Percentiles rank a stretch among this genome's conserved stretches.
Evolutionary conservation across 2,888 invertebrate genomes (phyloP).

Genomic region (Sylvicola fuscatus): DNA sequence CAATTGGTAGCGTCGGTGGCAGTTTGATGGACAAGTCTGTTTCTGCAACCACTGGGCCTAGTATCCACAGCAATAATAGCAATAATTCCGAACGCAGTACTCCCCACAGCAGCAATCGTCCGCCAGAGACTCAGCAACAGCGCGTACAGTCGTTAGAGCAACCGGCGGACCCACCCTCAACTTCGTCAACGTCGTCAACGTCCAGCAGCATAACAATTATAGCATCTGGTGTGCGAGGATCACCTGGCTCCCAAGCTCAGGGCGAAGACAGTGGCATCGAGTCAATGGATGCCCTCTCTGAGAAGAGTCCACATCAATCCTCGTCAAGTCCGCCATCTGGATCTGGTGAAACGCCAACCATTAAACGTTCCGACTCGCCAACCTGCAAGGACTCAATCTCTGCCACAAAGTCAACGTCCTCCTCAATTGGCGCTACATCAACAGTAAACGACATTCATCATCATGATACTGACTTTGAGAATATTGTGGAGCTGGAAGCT

Average conservation of each 20-base stretch:
- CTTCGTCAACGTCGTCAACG: constrained; percentile 4
- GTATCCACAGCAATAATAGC: too few relatives aligned
- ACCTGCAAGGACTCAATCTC: not conserved
- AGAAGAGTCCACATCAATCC: constrained; percentile 77
- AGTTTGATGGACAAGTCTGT: too few relatives aligned
- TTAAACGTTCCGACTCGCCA: not conserved
- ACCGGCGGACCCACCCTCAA: constrained; percentile 2
- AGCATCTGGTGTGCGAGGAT: constrained; percentile 16
- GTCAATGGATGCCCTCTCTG: constrained; percentile 84
- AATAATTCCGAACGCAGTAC: too few relatives aligned
- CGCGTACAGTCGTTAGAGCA: not conserved
- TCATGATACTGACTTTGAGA: constrained; percentile 26
- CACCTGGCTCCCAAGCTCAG: constrained; percentile 33
- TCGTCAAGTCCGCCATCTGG: constrained; percentile 26
- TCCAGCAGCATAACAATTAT: constrained; percentile 4
- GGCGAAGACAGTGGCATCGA: constrained; percentile 85
- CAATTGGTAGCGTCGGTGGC: too few relatives aligned
- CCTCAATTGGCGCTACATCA: not conserved
- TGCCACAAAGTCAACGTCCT: constrained; percentile 1
- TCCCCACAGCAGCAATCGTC: constrained; percentile 2
- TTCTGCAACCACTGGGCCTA: too few relatives aligned
- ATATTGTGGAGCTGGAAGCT: constrained; percentile 44
- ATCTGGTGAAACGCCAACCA: too few relatives aligned
- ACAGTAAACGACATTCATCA: constrained; percentile 6
- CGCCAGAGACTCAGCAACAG: constrained; percentile 1